Percentiles rank a stretch among this genome's conserved stretches.
These are phyloP conservation scores for Trichacis sp. DNA, from an alignment of 2,888 invertebrate species.

Conservation along the genomic window DNA sequence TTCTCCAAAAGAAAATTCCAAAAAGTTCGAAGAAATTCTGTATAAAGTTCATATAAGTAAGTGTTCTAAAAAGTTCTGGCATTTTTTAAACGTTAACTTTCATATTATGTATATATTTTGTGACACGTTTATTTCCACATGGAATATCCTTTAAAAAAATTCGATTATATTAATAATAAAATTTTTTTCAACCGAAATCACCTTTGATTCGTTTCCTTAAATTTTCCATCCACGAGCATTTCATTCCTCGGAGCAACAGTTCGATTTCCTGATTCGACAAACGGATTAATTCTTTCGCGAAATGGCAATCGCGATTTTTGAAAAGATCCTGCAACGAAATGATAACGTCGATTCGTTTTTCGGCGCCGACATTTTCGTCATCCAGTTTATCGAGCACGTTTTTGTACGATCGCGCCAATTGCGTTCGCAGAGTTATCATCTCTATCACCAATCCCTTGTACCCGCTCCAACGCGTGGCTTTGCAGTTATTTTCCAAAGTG, in stretches of 20 bases:
- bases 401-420: constrained; percentile 81
- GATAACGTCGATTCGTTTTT: constrained; percentile 79
- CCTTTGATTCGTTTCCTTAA: constrained; percentile 75
- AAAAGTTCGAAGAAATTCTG: no score
- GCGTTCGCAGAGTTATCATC: constrained; percentile 86
- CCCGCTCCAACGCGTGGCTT: constrained; percentile 82
- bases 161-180: no score
- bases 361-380: constrained; percentile 72
- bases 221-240: constrained; percentile 73
- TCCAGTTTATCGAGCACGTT: constrained; percentile 79
- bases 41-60: no score
- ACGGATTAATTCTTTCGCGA: constrained; percentile 73
- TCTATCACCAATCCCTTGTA: constrained; percentile 78
- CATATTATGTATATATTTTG: no score
- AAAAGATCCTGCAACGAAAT: constrained; percentile 72
- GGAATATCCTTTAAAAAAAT: no score
- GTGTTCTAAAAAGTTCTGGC: no score
- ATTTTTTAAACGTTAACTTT: no score
- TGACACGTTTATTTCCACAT: no score
- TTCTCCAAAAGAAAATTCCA: no score
- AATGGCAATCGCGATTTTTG: constrained; percentile 72
- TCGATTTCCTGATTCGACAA: constrained; percentile 81
- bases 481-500: constrained; percentile 77
- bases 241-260: constrained; percentile 76
- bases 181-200: no score